These are phyloP conservation scores for Emydura subglobosa DNA, from an alignment of 2,113 vertebrate species.

Conservation along the genomic window DNA sequence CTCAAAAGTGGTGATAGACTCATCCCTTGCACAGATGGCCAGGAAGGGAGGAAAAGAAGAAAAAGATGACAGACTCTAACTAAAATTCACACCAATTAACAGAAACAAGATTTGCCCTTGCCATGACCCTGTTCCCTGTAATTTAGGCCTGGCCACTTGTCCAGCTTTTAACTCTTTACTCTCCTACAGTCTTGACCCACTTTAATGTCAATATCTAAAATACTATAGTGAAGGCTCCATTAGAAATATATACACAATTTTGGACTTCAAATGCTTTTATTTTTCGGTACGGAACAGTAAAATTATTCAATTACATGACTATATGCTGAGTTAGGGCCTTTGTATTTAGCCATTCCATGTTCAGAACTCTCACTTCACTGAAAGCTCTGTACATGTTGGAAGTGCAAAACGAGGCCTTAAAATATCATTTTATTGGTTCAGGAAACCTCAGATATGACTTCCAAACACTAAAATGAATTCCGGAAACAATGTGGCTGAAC, in stretches of 20 bases:
- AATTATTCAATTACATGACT: neutral
- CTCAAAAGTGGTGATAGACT: no score
- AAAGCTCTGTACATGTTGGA: neutral
- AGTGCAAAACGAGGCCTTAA: neutral
- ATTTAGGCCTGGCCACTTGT: no score
- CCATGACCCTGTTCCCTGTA: no score
- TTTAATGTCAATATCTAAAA: neutral
- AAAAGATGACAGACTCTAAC: no score
- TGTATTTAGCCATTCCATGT: neutral
- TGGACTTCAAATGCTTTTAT: neutral
- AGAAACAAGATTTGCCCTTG: no score
- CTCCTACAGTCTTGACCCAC: neutral
- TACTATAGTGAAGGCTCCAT: neutral
- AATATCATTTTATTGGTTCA: neutral
- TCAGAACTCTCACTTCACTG: rapidly evolving
- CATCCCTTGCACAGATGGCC: no score
- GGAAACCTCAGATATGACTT: neutral
- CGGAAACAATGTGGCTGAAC: neutral
- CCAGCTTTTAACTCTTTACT: no score
- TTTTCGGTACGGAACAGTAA: neutral
- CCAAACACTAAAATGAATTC: neutral
- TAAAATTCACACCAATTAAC: no score
- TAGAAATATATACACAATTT: neutral
- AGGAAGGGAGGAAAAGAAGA: no score
- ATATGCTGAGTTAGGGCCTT: neutral